Conservation (phyloP, 2,797 vertebrate genomes). For the Garrulus glandarius region DNA sequence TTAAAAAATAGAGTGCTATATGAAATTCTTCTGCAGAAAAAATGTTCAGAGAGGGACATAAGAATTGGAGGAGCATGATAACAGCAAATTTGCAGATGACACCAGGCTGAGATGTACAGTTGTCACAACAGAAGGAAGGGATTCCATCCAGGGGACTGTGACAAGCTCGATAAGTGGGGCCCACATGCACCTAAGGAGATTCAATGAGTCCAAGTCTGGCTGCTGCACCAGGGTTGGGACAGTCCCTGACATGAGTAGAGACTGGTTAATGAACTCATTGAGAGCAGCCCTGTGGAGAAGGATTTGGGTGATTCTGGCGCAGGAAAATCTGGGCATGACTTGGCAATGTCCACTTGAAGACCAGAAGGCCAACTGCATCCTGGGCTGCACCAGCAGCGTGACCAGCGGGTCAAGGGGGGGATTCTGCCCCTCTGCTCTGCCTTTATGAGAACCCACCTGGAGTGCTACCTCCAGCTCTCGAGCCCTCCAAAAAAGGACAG, state of each 20-base stretch:
- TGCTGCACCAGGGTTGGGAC: background rate
- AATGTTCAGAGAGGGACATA: background rate
- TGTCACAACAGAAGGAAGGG: background rate
- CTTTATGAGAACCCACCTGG: background rate
- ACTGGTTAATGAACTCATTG: background rate
- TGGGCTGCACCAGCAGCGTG: accelerated
- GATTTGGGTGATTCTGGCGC: background rate
- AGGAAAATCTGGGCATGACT: background rate
- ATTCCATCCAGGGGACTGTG: no score
- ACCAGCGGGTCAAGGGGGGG: no score
- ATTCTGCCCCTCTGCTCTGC: background rate
- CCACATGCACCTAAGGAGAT: background rate
- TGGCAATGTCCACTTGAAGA: background rate
- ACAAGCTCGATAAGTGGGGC: accelerated
- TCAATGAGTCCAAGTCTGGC: background rate
- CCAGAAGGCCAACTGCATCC: background rate
- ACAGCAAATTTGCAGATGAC: background rate
- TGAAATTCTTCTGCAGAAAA: background rate
- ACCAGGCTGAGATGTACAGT: background rate
- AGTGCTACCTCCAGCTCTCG: background rate
- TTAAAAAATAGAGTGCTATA: background rate
- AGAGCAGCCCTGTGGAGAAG: background rate
- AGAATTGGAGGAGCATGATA: background rate
- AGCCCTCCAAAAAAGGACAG: background rate
- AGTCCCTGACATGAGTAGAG: background rate